Conservation (phyloP, 2,888 invertebrate species). For the Monochamus alternatus region DNA sequence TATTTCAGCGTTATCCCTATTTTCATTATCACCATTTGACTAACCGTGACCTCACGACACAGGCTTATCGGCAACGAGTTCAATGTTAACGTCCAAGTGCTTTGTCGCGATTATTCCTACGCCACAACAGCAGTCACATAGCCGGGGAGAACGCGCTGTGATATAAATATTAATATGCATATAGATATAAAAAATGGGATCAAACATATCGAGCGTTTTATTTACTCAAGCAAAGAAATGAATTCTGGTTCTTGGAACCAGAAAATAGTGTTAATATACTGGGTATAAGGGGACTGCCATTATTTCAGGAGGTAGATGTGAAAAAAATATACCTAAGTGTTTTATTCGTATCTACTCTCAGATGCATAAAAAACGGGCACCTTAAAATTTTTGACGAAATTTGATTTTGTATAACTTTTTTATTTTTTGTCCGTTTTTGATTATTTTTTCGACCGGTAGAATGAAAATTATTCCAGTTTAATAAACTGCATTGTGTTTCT, state of each 20-base stretch:
- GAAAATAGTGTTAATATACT: background rate
- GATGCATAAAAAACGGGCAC: no score
- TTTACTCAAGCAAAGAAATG: background rate
- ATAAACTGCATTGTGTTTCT: no score
- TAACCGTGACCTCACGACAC: conserved; percentile 24
- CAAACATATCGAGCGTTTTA: background rate
- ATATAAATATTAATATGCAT: background rate
- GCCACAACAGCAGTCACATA: background rate
- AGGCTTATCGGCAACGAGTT: conserved; percentile 5
- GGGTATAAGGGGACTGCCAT: no score
- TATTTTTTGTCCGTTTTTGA: no score
- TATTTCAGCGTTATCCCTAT: background rate
- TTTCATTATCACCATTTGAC: conserved; percentile 22
- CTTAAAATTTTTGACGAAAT: no score
- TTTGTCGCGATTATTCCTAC: conserved; percentile 11
- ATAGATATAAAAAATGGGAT: background rate
- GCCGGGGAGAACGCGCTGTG: background rate
- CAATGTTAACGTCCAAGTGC: conserved; percentile 12
- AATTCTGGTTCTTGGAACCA: background rate
- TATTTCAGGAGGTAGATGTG: no score
- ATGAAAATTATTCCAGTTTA: no score
- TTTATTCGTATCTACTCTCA: no score
- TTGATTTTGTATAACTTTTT: no score
- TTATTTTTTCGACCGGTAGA: no score
- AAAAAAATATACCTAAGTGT: no score